A percentile compares a stretch with the other conserved stretches of the same genome.
These are phyloP conservation scores for Bufo gargarizans DNA, from an alignment of 2,113 vertebrate species.

Conservation along the genomic window DNA sequence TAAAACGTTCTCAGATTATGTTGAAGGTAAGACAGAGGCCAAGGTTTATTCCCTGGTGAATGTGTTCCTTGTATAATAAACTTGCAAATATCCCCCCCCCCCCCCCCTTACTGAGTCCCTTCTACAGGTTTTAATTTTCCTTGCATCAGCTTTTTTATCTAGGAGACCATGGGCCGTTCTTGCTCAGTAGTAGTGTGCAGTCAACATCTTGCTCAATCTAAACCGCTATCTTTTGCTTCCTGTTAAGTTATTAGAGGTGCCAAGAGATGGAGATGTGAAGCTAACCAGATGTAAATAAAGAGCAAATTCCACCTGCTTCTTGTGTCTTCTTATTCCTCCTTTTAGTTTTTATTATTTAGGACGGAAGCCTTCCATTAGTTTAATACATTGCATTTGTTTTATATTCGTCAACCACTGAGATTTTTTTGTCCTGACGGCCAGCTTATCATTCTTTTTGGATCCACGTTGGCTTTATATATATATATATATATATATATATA, in stretches of 20 bases:
- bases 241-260: constrained; percentile 43
- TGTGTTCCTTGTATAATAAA: neutral
- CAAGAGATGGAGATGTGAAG: constrained; percentile 41
- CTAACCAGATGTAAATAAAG: constrained; percentile 55
- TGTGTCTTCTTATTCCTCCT: neutral
- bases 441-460: too few species aligned
- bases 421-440: too few species aligned
- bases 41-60: neutral
- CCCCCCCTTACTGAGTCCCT: neutral
- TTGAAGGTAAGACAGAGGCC: neutral
- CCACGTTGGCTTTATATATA: too few species aligned
- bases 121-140: neutral
- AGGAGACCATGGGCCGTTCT: neutral
- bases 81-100: neutral
- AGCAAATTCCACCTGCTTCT: constrained; percentile 33
- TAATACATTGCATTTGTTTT: neutral
- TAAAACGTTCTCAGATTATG: neutral
- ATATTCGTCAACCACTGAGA: neutral
- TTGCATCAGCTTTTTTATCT: neutral
- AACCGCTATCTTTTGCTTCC: constrained; percentile 28
- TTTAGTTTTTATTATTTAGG: neutral
- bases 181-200: constrained; percentile 11
- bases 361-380: neutral
- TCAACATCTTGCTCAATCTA: neutral
- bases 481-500: too few species aligned